Conservation (phyloP, 2,797 vertebrate genomes). For the Eidolon dupreanum region DNA sequence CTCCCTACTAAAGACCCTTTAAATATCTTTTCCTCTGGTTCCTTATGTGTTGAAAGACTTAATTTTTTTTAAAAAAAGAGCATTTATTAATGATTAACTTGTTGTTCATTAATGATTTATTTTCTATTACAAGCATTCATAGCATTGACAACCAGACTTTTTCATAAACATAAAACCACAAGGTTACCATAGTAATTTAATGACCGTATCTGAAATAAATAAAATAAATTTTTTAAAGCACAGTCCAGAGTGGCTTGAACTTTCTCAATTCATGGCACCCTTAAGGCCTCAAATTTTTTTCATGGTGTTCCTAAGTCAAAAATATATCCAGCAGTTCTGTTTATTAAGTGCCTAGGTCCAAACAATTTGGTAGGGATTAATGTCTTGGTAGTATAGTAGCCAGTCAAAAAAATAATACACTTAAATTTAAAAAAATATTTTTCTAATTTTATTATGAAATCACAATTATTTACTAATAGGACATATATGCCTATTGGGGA, state of each 20-base stretch:
- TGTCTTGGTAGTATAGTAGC: neutral
- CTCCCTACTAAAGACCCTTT: neutral
- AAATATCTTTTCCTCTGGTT: neutral
- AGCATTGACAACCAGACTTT: neutral
- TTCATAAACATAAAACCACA: neutral
- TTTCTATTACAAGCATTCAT: neutral
- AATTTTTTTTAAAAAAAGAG: neutral
- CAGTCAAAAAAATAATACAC: neutral
- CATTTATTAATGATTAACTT: conserved; percentile 47
- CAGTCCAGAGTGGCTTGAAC: neutral
- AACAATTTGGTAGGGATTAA: neutral
- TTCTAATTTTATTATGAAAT: conserved; percentile 4
- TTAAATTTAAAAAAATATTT: neutral
- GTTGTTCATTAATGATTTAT: neutral
- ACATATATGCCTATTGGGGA: neutral
- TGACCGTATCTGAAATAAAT: neutral
- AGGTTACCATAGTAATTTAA: neutral
- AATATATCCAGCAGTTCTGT: neutral
- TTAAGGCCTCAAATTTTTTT: neutral
- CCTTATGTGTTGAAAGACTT: conserved; percentile 34
- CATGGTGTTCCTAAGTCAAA: neutral
- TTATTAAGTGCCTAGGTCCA: neutral
- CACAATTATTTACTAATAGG: neutral
- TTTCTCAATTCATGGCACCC: neutral
- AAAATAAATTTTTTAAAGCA: neutral